Evolutionary conservation across 2,888 invertebrate species (phyloP).

Genomic region (Oscheius sp.): DNA sequence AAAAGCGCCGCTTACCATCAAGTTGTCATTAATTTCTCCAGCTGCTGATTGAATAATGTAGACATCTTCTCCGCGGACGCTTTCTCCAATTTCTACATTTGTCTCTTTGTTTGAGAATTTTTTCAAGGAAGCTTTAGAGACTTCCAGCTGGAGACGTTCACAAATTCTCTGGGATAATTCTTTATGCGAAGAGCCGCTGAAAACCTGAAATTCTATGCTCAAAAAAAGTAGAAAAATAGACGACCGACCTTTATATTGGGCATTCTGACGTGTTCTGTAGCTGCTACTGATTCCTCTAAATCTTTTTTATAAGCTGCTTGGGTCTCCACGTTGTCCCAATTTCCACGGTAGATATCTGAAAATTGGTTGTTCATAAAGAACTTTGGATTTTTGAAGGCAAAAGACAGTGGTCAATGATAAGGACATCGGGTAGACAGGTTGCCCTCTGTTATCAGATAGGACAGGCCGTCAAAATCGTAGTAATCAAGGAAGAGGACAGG

Average conservation of each 20-base stretch:
- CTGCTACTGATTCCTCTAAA: neutral
- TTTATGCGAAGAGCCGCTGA: conserved; percentile 97
- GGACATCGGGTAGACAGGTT: neutral
- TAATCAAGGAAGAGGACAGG: neutral
- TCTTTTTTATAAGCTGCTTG: neutral
- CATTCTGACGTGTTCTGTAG: conserved; percentile 80
- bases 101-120: conserved; percentile 93
- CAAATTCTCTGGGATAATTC: conserved; percentile 96
- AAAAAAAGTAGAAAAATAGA: neutral
- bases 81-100: conserved; percentile 90
- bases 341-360: neutral
- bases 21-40: conserved; percentile 82
- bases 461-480: too few species aligned
- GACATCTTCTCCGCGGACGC: conserved; percentile 94
- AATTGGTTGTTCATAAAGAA: neutral
- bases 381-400: neutral
- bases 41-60: conserved; percentile 95
- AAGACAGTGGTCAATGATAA: neutral
- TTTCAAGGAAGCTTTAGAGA: conserved; percentile 97
- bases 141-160: conserved; percentile 94
- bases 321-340: neutral
- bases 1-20: conserved; percentile 79
- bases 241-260: conserved; percentile 88
- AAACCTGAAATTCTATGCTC: conserved; percentile 78
- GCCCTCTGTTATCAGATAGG: neutral